Evolutionary conservation across 2,797 vertebrate species (phyloP).

Genomic region (Liasis olivaceus): DNA sequence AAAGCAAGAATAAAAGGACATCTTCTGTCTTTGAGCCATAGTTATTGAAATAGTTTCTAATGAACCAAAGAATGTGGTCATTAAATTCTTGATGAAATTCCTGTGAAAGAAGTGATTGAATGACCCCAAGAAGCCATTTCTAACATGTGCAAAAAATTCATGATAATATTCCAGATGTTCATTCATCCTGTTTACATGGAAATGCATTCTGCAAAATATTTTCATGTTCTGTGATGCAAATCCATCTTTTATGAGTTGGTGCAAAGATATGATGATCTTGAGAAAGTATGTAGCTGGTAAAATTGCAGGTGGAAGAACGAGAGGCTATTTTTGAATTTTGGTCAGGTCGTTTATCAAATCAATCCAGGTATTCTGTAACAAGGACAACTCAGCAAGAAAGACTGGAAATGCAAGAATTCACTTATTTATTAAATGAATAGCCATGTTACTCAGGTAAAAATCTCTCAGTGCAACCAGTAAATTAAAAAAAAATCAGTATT

Average conservation of each 20-base stretch:
- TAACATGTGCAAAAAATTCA: neutral
- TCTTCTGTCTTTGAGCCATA: neutral
- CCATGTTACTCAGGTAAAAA: neutral
- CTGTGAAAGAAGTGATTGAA: neutral
- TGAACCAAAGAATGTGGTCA: neutral
- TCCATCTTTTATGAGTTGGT: neutral
- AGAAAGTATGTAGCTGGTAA: neutral
- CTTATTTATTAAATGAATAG: neutral
- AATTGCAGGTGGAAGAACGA: too few species aligned
- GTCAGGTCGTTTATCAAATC: neutral
- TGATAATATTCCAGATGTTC: neutral
- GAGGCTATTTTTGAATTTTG: neutral
- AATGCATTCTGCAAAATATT: neutral
- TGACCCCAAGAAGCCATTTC: neutral
- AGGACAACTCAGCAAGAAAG: neutral
- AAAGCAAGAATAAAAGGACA: neutral
- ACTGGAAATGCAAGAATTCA: neutral
- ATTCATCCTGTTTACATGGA: neutral
- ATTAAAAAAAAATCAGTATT: neutral
- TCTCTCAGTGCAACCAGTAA: neutral
- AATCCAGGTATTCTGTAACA: neutral
- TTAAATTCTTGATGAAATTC: neutral
- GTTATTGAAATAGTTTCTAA: neutral
- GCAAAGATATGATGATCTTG: neutral
- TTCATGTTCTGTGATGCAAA: neutral